A percentile compares a stretch with the other conserved stretches of the same genome.
phyloP scores from a whole-genome alignment of 1,140 invertebrate species.

The Drosophila saltans region DNA sequence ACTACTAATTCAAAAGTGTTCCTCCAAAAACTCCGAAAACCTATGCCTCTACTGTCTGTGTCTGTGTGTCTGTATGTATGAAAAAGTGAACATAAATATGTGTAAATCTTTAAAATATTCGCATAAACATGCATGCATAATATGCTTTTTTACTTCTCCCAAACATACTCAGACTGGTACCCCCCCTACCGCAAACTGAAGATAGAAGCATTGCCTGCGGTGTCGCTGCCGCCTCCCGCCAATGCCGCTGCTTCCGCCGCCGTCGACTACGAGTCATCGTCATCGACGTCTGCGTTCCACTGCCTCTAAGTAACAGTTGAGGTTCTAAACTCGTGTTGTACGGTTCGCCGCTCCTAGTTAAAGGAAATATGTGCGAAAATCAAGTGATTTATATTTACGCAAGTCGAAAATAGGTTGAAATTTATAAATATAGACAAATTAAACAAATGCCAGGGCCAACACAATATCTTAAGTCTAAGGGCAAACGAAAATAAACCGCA shows the following conservation, averaged over 20 bases:
- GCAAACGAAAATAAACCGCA: constrained; percentile 56
- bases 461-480: constrained; percentile 42
- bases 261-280: background rate
- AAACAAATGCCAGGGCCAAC: constrained; percentile 18
- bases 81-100: too few relatives aligned
- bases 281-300: constrained; percentile 14
- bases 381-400: constrained; percentile 37
- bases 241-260: background rate
- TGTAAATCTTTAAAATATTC: background rate
- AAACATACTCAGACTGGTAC: background rate
- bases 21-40: too few relatives aligned
- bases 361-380: constrained; percentile 34
- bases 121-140: background rate
- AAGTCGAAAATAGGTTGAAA: constrained; percentile 18
- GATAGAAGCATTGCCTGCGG: background rate
- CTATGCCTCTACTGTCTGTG: background rate
- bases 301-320: constrained; percentile 48
- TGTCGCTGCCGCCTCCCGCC: background rate
- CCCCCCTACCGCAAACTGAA: background rate
- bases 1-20: too few relatives aligned
- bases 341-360: constrained; percentile 39
- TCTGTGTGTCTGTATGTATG: background rate
- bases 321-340: constrained; percentile 56
- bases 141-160: background rate
- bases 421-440: constrained; percentile 30